Conservation (phyloP, 2,797 vertebrate genomes). For the Sebastes hubbsi region DNA sequence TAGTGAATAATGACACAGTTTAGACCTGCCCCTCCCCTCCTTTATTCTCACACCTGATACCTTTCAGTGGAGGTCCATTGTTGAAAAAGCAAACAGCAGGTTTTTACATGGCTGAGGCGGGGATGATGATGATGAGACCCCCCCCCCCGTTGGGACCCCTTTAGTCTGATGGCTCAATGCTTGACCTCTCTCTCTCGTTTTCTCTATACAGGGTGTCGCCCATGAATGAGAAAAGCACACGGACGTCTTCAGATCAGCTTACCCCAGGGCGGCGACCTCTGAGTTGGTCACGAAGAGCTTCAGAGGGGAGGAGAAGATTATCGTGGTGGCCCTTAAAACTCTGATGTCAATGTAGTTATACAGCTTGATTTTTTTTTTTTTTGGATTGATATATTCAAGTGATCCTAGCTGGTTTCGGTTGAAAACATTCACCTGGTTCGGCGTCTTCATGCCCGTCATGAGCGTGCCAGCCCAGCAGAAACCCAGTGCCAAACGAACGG, state of each 20-base stretch:
- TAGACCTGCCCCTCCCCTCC: constrained; percentile 31
- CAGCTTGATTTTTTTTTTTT: not conserved
- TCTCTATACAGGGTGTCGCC: constrained; percentile 73
- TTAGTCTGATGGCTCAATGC: constrained; percentile 49
- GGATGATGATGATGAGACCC: constrained; percentile 64
- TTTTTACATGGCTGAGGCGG: constrained; percentile 66
- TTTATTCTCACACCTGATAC: constrained; percentile 57
- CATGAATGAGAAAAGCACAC: constrained; percentile 68
- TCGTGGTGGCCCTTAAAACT: not conserved
- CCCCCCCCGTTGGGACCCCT: constrained; percentile 41
- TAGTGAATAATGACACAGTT: constrained; percentile 52
- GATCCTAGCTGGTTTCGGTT: constrained; percentile 19
- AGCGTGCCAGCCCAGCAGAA: constrained; percentile 95
- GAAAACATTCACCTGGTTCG: constrained; percentile 20
- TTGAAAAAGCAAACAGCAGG: constrained; percentile 73
- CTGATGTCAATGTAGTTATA: constrained; percentile 16
- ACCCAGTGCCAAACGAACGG: constrained; percentile 90
- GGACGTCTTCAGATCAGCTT: constrained; percentile 62
- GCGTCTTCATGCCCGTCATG: constrained; percentile 88
- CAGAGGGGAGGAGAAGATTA: constrained; percentile 36
- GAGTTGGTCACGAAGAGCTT: constrained; percentile 35
- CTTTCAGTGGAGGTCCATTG: constrained; percentile 73
- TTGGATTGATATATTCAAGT: not conserved
- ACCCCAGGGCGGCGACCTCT: constrained; percentile 39
- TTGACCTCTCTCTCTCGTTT: constrained; percentile 62